A percentile compares a stretch with the other conserved stretches of the same genome.
phyloP scores from a whole-genome alignment of 2,113 vertebrate species.

The Seriola quinqueradiata region DNA sequence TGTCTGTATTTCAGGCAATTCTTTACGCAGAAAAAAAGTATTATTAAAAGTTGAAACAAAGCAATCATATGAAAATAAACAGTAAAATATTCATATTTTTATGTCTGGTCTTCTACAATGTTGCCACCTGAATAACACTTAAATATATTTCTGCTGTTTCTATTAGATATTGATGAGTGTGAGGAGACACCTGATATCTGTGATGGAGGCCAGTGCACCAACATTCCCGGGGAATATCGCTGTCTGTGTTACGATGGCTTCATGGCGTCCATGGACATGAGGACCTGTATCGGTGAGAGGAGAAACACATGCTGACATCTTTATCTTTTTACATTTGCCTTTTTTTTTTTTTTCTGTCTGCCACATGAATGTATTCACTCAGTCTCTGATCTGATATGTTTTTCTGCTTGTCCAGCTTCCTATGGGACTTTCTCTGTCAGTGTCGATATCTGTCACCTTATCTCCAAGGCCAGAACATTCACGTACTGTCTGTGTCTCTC shows the following conservation, averaged over 20 bases:
- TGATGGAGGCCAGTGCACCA: slow-evolving; percentile 92
- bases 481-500: slow-evolving; percentile 38
- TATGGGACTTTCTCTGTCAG: slow-evolving; percentile 32
- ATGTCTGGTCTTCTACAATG: not conserved
- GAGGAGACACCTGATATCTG: slow-evolving; percentile 93
- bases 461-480: slow-evolving; percentile 20
- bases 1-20: not conserved
- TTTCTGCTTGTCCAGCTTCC: not conserved
- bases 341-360: not conserved
- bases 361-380: not conserved
- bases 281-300: slow-evolving; percentile 90
- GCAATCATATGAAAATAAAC: not conserved
- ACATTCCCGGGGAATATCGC: slow-evolving; percentile 91
- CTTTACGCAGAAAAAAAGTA: not conserved
- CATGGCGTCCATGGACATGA: slow-evolving; percentile 91
- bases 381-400: slow-evolving; percentile 11
- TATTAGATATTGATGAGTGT: slow-evolving; percentile 83
- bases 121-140: not conserved
- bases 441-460: slow-evolving; percentile 33
- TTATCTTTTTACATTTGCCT: not conserved
- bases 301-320: not conserved
- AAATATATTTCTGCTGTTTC: not conserved
- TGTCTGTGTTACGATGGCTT: slow-evolving; percentile 94
- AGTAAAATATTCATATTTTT: too few species aligned
- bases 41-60: not conserved